phyloP scores from a whole-genome alignment of 2,888 invertebrate genomes.

The Tenthredo amoena region DNA sequence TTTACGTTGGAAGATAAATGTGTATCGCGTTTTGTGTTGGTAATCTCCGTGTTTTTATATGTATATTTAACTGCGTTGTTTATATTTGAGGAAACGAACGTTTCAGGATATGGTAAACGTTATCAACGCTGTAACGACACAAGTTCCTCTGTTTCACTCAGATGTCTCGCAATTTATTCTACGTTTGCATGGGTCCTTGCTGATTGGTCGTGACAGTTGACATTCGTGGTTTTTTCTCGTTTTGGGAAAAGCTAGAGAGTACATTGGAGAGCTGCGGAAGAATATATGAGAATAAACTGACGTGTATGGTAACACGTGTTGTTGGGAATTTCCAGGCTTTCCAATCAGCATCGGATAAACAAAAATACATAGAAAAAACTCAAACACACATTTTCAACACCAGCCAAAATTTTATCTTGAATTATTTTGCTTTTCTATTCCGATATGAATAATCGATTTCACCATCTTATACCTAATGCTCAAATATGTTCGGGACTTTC shows the following conservation, averaged over 20 bases:
- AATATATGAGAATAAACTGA: neutral
- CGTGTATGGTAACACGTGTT: slow-evolving; percentile 25
- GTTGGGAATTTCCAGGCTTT: neutral
- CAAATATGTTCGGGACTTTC: neutral
- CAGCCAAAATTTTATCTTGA: neutral
- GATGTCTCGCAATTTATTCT: slow-evolving; percentile 29
- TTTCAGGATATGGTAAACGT: slow-evolving; percentile 27
- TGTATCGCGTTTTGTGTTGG: neutral
- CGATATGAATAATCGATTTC: neutral
- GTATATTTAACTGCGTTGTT: neutral
- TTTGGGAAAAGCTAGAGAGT: slow-evolving; percentile 4
- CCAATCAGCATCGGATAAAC: slow-evolving; percentile 2
- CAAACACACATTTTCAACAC: neutral
- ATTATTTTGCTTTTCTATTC: neutral
- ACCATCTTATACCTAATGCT: neutral
- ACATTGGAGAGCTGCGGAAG: neutral
- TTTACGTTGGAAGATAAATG: slow-evolving; percentile 10
- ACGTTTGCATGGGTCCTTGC: neutral
- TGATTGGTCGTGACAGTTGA: slow-evolving; percentile 33
- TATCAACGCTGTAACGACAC: neutral
- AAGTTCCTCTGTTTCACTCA: neutral
- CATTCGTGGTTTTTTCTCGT: slow-evolving; percentile 13
- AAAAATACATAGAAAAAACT: neutral
- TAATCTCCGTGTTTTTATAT: slow-evolving; percentile 8
- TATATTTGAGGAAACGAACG: neutral